A percentile compares a stretch with the other conserved stretches of the same genome.
Evolutionary conservation across 2,113 vertebrate genomes (phyloP).

Genomic region (Irena cyanogastra): DNA sequence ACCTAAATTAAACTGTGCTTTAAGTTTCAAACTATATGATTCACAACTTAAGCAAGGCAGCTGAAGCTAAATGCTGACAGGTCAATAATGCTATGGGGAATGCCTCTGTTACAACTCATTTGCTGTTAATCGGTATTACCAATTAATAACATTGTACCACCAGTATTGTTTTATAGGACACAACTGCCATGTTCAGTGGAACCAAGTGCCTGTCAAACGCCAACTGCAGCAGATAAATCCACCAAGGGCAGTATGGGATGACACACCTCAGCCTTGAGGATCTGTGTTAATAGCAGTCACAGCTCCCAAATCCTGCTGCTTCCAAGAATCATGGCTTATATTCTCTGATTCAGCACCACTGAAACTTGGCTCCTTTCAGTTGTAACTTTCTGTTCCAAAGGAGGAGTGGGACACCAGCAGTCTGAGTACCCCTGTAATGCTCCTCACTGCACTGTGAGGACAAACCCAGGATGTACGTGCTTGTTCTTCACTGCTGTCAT

Average conservation of each 20-base stretch:
- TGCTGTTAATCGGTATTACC: neutral
- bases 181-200: neutral
- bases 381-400: neutral
- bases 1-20: neutral
- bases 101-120: neutral
- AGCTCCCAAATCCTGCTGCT: neutral
- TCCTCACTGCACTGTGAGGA: neutral
- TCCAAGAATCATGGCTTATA: neutral
- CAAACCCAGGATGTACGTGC: neutral
- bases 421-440: rapidly evolving
- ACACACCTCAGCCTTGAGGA: neutral
- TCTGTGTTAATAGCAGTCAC: neutral
- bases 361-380: neutral
- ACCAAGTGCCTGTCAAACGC: neutral
- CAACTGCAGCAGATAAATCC: neutral
- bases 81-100: neutral
- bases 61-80: neutral
- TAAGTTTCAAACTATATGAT: neutral
- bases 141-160: neutral
- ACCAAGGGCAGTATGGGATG: rapidly evolving
- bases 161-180: neutral
- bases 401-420: neutral
- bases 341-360: neutral
- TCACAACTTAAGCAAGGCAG: neutral
- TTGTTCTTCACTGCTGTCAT: neutral